A percentile compares a stretch with the other conserved stretches of the same genome.
Evolutionary conservation across 2,113 vertebrate species (phyloP).

Genomic region (Gallinago undulata): DNA sequence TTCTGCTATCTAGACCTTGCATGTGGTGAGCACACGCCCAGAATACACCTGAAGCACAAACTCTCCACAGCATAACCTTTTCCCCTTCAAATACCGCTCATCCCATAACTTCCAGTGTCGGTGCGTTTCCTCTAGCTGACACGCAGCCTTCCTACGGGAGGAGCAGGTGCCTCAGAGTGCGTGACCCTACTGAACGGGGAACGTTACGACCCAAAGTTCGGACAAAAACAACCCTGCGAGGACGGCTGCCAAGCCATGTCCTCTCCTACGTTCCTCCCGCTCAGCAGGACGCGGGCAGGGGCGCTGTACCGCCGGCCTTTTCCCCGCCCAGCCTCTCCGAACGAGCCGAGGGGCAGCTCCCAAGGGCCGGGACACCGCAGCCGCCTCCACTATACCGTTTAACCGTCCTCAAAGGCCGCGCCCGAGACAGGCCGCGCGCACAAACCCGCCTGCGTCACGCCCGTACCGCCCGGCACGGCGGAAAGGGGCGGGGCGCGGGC

Average conservation of each 20-base stretch:
- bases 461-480: not conserved
- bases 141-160: not conserved
- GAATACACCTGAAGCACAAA: rapidly evolving
- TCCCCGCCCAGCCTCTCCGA: not conserved
- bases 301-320: not conserved
- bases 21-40: not conserved
- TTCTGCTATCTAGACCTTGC: rapidly evolving
- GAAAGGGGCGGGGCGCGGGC: not conserved
- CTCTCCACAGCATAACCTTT: rapidly evolving
- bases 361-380: not conserved
- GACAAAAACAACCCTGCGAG: not conserved
- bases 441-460: not conserved
- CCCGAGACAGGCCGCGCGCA: not conserved
- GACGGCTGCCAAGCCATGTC: rapidly evolving
- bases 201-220: rapidly evolving
- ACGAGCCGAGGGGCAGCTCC: no score
- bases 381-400: rapidly evolving
- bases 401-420: no score
- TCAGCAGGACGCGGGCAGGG: no score
- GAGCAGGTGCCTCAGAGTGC: rapidly evolving
- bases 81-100: no score
- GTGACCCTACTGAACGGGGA: not conserved
- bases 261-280: rapidly evolving
- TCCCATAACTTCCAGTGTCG: rapidly evolving
- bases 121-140: rapidly evolving